Base-by-base conservation (phyloP, 37 sponge, comb jelly and placozoan genomes). In the Geodia barretti region DNA sequence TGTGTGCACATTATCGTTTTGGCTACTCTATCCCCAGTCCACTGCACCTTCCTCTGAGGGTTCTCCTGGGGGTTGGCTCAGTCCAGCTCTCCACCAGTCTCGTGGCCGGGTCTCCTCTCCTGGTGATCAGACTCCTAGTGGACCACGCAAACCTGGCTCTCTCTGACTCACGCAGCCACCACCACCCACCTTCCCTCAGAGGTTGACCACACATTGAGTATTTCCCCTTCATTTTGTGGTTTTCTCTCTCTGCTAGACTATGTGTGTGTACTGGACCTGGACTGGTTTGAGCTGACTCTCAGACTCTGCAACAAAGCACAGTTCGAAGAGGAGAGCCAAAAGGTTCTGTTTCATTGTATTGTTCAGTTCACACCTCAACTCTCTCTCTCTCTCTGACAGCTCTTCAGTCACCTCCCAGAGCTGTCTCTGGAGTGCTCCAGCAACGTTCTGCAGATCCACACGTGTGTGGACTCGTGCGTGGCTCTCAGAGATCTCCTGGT, bases 381-480 rank as follows among this genome's bases (percentile, higher is more conserved):
- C 62, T 62, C 11, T 43, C 30, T 71, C 23, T 36, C 29, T 30
- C 63, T 23, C 35, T 4, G 32, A 0, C 33, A 88, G 88, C 73
- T 88, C 33, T 82, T 82, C 30, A 61, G 83, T 30, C 30, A 61
- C 8, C 40, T 85, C 25, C 87, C 93, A 33, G 84, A 83, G 2
- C 38, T 93, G 7, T 78, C 47, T 58, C 39, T 98, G 41, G 91
- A 93, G 83, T 86, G 90, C 38, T 74, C 84, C 34, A 93, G 89
- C 59, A 86, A 88, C 35, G 63, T 73, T 33, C 41, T 98, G 11
- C 85, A 91, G 36, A 58, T 98, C 61, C 74, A 85, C 35, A 91
- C 94, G 42, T 98, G 98, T 93, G 87, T 94, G 25, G 98, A 98
- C 80, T 83, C 94, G 1, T 87, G 89, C 72, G 80, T 84, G 39